Evolutionary conservation across 1,140 invertebrate species (phyloP).

Genomic region (Venustaconcha ellipsiformis): DNA sequence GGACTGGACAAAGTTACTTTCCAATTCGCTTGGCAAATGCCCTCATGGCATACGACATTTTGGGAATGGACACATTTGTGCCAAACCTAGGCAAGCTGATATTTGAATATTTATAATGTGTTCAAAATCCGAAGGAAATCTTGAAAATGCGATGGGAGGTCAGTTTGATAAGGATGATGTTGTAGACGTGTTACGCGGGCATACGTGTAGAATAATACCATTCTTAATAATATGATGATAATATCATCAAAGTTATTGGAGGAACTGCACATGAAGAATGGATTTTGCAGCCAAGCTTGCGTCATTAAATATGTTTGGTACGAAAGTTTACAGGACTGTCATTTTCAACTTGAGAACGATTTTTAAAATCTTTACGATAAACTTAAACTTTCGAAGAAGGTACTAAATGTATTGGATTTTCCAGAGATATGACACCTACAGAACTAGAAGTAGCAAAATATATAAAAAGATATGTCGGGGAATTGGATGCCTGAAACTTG

Average conservation of each 20-base stretch:
- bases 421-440: not conserved
- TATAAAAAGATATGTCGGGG: not conserved
- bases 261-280: constrained; percentile 3
- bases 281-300: constrained; percentile 4
- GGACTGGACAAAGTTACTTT: too few species aligned
- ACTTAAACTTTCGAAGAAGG: not conserved
- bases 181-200: not conserved
- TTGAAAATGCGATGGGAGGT: not conserved
- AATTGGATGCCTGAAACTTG: not conserved
- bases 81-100: not conserved
- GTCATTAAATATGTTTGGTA: not conserved
- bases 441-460: not conserved
- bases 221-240: not conserved
- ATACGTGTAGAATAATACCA: not conserved
- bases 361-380: not conserved
- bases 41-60: not conserved
- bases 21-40: too few species aligned
- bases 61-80: too few species aligned
- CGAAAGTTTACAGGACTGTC: not conserved
- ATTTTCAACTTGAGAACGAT: not conserved
- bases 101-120: not conserved
- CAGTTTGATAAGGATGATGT: constrained; percentile 7
- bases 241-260: not conserved
- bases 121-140: not conserved
- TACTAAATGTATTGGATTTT: too few species aligned